Percentiles rank a stretch among this genome's conserved stretches.
These are phyloP conservation scores for Tetranychus cinnabarinus DNA, from an alignment of 1,140 invertebrate genomes.

Conservation along the genomic window DNA sequence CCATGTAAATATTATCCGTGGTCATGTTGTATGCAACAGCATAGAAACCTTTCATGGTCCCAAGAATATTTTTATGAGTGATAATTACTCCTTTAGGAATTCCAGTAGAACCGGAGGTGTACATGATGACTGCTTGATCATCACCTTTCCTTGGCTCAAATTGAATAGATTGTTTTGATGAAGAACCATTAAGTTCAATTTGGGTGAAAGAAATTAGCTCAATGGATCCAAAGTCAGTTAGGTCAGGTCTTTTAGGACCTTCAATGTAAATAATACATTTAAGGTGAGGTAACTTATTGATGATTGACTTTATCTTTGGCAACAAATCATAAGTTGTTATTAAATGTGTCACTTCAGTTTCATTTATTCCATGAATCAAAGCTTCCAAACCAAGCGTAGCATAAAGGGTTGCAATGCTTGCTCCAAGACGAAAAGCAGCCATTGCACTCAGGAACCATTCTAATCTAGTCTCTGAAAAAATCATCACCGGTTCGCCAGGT, in stretches of 20 bases:
- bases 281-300: background rate
- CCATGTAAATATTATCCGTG: slow-evolving; percentile 59
- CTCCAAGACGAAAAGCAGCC: slow-evolving; percentile 18
- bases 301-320: slow-evolving; percentile 1
- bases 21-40: slow-evolving; percentile 32
- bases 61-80: slow-evolving; percentile 70
- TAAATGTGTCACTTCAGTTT: slow-evolving; percentile 55
- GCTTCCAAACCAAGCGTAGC: slow-evolving; percentile 89
- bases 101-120: slow-evolving; percentile 80
- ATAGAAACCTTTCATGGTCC: slow-evolving; percentile 58
- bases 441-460: slow-evolving; percentile 90
- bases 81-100: slow-evolving; percentile 46
- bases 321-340: slow-evolving; percentile 17
- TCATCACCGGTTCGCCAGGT: slow-evolving; percentile 47
- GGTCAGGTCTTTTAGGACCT: background rate
- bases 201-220: background rate
- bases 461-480: slow-evolving; percentile 86
- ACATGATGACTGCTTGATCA: slow-evolving; percentile 82
- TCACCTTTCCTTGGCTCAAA: slow-evolving; percentile 14
- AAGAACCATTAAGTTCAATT: background rate
- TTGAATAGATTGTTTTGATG: background rate
- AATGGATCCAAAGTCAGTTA: background rate
- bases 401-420: slow-evolving; percentile 73
- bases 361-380: slow-evolving; percentile 79
- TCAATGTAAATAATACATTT: slow-evolving; percentile 7